Base-by-base conservation (phyloP, 2,113 vertebrate species). In the Sitta europaea region DNA sequence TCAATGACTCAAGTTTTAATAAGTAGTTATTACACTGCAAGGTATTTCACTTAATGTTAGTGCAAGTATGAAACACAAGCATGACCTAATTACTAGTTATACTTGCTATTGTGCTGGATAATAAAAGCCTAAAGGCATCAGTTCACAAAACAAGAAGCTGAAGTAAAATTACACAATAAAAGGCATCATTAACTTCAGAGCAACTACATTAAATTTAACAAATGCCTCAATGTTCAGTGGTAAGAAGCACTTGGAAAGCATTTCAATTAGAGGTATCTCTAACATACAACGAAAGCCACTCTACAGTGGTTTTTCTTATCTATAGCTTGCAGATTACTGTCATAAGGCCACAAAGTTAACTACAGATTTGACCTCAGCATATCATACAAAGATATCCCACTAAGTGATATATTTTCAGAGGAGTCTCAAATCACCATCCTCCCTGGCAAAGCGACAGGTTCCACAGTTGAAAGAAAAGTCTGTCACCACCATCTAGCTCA, bases 1-100 rank as follows among this genome's bases (percentile, higher is more conserved):
- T 75, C 48, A 81, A 33, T 80, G 75, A 97, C 47, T 95, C 79
- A 71, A 40, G 45, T 47, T 95, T 83, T 88, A 93, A 47, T 70
- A 66, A 88, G 85, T 31, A 70, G 50, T 70, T 86, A 83, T 12
- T 83, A 16, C 22, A 54, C 5, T 31, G 13, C 38, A 76, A 76
- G 18, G 17, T 79, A 70, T 47, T 94, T 88, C 33, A 55, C 11
- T 80, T 35, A 19, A 24, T 47, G 54, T 70, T 92, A 53, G 51
- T 73, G 48, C 75, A 88, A 65, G 53, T 47, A 43, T n/a, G 47
- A 76, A 82, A 70, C 50, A 91, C 29, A 81, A 75, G 14, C 38
- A 61, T 33, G 29, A 79, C 51, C 79, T 94, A 83, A 94, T 93
- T 88, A 90, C 38, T 62, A 86, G 42, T 47, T 83, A 53, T 29